Base-by-base conservation (phyloP, 2,888 invertebrate genomes). In the Agrotis ipsilon region DNA sequence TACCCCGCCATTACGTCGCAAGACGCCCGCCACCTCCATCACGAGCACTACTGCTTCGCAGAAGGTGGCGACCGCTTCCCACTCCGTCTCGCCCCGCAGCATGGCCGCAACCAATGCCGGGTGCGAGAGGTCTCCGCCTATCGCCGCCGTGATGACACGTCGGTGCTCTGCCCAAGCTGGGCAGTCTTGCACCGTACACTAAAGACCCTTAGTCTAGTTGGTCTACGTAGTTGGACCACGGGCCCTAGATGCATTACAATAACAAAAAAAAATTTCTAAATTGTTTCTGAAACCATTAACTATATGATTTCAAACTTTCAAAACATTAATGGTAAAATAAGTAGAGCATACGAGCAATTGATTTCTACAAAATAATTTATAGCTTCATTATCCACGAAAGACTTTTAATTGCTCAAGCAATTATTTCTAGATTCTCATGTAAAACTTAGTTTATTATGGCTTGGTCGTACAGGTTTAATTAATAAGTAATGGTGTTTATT, bases 401-500 rank as follows among this genome's bases (percentile, higher is more conserved):
- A 49, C 75, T 74, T 74, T 64, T 75, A 80, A 75, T 80, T 60
- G 55, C 51, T 75, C 27, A 6, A 65, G 60, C 51, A 60, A 80
- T 75, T 75, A 75, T 80, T 48, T 19, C 51, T 74, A 24, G 46
- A 24, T 51, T 52, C 55, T 27, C 74, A 21, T 39, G 55, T 55
- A 18, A 43, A 62, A 73, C 55, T 78, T 60, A 19, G 5, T 18
- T 3, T 24, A 43, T 2, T 18, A 32, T 24, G 2, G 14, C 21
- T 69, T 19, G 4, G 49, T 13, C 14, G 18, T 24, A 24, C 6
- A 58, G 14, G 24, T 46, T 19, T 24, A 46, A 13, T 48, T 32
- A 14, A 11, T 19, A 24, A 19, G 14, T 27, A 65, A 3, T 39
- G 19, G 9, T 19, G 16, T 67, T 3, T 18, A 46, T 27, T 66